Base-by-base conservation (phyloP, 2,797 vertebrate genomes). In the Clangula hyemalis region DNA sequence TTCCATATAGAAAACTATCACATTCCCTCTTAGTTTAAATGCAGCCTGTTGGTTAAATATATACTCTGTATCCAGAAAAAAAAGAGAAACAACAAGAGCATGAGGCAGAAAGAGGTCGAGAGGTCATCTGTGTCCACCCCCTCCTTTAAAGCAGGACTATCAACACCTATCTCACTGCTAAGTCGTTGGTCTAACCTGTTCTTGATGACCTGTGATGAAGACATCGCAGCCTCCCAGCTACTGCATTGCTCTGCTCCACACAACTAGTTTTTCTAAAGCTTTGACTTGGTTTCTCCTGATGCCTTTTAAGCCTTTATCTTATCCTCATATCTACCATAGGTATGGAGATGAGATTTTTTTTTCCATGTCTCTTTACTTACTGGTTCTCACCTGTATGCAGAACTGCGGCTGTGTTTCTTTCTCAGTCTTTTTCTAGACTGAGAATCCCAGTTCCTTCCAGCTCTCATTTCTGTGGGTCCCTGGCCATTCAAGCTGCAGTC, bases 131-230 rank as follows among this genome's bases (percentile, higher is more conserved):
- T 60, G 56, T 88, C 66, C 66, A 56, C n/a, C 66, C 91, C 65
- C 71, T 94, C 56, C 83, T 93, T 89, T 70, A 79, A 94, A 81
- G 73, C 61, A 71, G 88, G 77, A 68, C 76, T 74, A 88, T 87
- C 90, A 88, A 57, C 92, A 73, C 80, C 77, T 79, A 53, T 90
- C 86, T 93, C 77, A 66, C 53, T 81, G 51, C 71, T 76, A 64
- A 93, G 56, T 72, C 74, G 6, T 94, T 24, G 60, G 92, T 93
- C 94, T 94, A 93, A 97, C 95, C 95, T 93, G 95, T 95, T 97
- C 68, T 70, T 66, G 92, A 91, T 64, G 71, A 82, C 71, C 17
- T 79, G 77, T 56, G 76, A 70, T 89, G 89, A 89, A 90, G 83
- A 75, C 93, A 71, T 65, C 80, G 30, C 91, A 58, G 88, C 64